Conservation (phyloP, 2,888 invertebrate genomes). For the Andrena minutula region DNA sequence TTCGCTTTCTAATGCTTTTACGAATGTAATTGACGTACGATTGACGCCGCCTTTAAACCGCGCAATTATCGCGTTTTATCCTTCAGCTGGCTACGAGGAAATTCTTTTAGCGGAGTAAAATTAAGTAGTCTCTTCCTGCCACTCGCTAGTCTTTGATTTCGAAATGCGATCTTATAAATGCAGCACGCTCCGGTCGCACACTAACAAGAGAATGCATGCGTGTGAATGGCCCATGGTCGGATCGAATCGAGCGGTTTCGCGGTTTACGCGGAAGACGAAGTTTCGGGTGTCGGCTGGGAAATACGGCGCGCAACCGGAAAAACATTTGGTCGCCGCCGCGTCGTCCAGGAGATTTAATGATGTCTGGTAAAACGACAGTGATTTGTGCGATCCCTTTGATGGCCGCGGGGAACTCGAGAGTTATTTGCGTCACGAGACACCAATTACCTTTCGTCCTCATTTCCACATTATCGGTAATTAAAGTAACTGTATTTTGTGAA, state of each 20-base stretch:
- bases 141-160: background rate
- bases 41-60: slow-evolving; percentile 37
- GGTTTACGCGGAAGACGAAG: slow-evolving; percentile 60
- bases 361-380: slow-evolving; percentile 7
- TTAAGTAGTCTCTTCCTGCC: background rate
- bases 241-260: slow-evolving; percentile 62
- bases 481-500: background rate
- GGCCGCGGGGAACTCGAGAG: no score
- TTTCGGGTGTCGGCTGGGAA: slow-evolving; percentile 44
- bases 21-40: slow-evolving; percentile 48
- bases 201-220: background rate
- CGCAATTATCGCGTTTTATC: slow-evolving; percentile 38
- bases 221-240: slow-evolving; percentile 28
- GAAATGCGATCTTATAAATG: slow-evolving; percentile 28
- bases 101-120: slow-evolving; percentile 32
- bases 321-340: slow-evolving; percentile 41
- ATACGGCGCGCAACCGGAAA: slow-evolving; percentile 49
- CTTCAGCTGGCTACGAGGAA: slow-evolving; percentile 26
- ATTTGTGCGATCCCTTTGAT: background rate
- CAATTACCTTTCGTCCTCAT: slow-evolving; percentile 1
- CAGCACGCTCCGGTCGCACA: background rate
- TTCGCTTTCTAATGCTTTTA: slow-evolving; percentile 55
- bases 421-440: background rate
- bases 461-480: background rate
- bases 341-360: slow-evolving; percentile 37